Base-by-base conservation (phyloP, 1,140 invertebrate species). In the Halictus rubicundus region DNA sequence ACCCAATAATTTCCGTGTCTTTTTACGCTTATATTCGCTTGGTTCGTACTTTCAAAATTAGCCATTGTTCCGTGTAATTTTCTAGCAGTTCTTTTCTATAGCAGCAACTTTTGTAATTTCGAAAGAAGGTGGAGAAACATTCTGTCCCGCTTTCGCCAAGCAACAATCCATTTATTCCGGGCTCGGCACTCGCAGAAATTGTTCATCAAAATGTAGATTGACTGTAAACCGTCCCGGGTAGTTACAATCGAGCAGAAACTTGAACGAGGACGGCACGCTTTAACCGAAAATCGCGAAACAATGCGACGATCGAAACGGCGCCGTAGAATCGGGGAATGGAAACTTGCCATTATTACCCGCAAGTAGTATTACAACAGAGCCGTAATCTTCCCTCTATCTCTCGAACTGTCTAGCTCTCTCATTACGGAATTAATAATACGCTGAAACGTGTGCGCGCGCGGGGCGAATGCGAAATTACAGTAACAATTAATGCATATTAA, bases 401-500 rank as follows among this genome's bases (percentile, higher is more conserved):
- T 46, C 14, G 0, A 14, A 12, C 2, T 14, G 42, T 46, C 42
- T 46, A 10, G 10, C 10, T 46, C 12, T 14, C 23, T 12, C n/a
- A 16, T 49, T 12, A 9, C 39, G 21, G 59, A 27, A 76, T 74
- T 65, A 66, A 66, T 52, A 65, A 64, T 46, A 5, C 14, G 9
- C n/a, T 10, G 46, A 9, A 1, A 12, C 37, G 19, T 2, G 37
- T n/a, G n/a, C n/a, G 39, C 9, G 42, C 52, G 2, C 32, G 7
- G 1, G 4, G 10, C n/a, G 19, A 54, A 60, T 12, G 42, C 16
- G 37, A 32, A 42, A 32, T 76, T 68, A 9, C 23, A 46, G 52
- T 12, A 39, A 68, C 25, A 60, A 76, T 76, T 76, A 68, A 68
- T 32, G 57, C 23, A 32, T 32, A 57, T 59, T 59, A 42, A 59